A percentile compares a stretch with the other conserved stretches of the same genome.
These are phyloP conservation scores for Drosophila micromelanica DNA, from an alignment of 1,140 invertebrate genomes.

Conservation along the genomic window DNA sequence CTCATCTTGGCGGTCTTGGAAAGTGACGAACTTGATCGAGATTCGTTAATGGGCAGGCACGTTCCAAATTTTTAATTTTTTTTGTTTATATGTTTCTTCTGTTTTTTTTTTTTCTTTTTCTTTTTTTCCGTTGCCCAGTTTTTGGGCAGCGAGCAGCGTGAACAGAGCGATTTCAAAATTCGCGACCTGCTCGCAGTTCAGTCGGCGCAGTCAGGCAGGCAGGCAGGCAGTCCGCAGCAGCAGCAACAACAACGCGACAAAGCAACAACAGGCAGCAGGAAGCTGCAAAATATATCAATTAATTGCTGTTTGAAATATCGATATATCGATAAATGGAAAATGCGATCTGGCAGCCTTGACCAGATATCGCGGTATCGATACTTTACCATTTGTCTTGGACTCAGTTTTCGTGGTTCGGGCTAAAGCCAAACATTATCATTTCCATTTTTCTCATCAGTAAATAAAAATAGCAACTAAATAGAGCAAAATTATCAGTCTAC, in stretches of 20 bases:
- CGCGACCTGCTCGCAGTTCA: slow-evolving; percentile 37
- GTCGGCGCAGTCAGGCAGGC: slow-evolving; percentile 23
- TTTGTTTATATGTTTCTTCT: neutral
- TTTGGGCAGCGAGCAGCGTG: slow-evolving; percentile 17
- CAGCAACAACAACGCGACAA: slow-evolving; percentile 50
- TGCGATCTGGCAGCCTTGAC: slow-evolving; percentile 10
- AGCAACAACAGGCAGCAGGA: slow-evolving; percentile 51
- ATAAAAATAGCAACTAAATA: slow-evolving; percentile 41
- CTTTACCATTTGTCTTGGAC: slow-evolving; percentile 31
- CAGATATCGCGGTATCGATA: slow-evolving; percentile 23
- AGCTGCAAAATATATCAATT: slow-evolving; percentile 43
- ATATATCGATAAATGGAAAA: slow-evolving; percentile 6
- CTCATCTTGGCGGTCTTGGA: slow-evolving; percentile 36
- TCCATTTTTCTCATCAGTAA: slow-evolving; percentile 45
- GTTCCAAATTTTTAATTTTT: slow-evolving; percentile 3
- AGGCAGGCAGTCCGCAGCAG: slow-evolving; percentile 9
- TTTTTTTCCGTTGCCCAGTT: neutral
- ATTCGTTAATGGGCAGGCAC: slow-evolving; percentile 20
- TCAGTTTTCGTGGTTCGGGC: slow-evolving; percentile 47
- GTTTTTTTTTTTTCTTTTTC: too few relatives aligned
- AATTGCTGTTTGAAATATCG: slow-evolving; percentile 3
- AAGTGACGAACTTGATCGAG: slow-evolving; percentile 26
- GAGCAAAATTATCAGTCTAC: slow-evolving; percentile 25
- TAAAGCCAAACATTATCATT: slow-evolving; percentile 56
- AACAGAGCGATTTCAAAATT: slow-evolving; percentile 43